A percentile compares a stretch with the other conserved stretches of the same genome.
phyloP scores from a whole-genome alignment of 1,140 invertebrate species.

The Heliconius hermathena region DNA sequence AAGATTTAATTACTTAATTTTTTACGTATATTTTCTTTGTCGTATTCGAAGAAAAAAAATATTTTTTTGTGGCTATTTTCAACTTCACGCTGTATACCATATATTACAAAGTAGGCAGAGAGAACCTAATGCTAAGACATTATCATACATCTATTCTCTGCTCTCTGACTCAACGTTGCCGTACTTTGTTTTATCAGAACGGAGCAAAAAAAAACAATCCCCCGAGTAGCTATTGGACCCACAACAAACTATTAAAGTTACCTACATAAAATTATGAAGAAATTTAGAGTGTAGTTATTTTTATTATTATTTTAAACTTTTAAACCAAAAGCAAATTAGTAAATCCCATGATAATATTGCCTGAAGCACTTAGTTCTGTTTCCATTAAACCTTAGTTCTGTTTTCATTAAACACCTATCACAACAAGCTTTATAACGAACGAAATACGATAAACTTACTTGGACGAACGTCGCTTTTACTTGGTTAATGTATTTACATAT shows the following conservation, averaged over 20 bases:
- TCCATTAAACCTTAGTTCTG: slow-evolving; percentile 2
- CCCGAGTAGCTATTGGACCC: no score
- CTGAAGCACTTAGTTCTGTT: slow-evolving; percentile 1
- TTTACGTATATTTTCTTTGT: background rate
- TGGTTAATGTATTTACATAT: background rate
- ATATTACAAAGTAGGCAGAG: no score
- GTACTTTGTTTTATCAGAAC: no score
- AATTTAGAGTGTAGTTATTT: no score
- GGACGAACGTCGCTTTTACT: background rate
- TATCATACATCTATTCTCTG: no score
- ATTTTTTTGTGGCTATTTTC: background rate
- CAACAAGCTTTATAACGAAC: background rate
- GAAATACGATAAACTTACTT: background rate
- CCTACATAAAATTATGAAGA: no score
- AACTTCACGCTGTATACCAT: no score
- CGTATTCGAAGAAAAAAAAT: background rate
- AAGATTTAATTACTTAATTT: background rate
- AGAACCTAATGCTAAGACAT: no score
- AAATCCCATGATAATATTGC: background rate
- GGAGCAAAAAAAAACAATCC: no score
- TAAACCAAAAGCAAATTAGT: background rate
- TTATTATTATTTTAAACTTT: no score
- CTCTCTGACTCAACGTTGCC: no score
- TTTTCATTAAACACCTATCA: slow-evolving; percentile 7
- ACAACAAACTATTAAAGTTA: no score